These are phyloP conservation scores for Drosophila rubida DNA, from an alignment of 2,888 invertebrate genomes.

Conservation along the genomic window DNA sequence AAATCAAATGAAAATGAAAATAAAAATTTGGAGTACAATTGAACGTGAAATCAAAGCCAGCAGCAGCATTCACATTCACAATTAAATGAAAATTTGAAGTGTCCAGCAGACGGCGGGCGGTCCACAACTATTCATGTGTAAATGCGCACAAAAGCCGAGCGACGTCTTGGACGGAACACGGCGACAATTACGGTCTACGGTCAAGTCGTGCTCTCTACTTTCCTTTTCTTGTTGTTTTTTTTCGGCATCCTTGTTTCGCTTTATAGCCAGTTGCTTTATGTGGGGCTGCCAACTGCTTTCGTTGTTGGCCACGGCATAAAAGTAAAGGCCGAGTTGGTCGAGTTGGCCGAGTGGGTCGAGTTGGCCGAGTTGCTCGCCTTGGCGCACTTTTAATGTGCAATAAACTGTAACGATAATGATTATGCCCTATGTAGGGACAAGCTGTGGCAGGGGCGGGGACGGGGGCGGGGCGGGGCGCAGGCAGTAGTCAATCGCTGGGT, in stretches of 20 bases:
- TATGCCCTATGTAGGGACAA: slow-evolving; percentile 67
- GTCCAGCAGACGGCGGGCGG: slow-evolving; percentile 22
- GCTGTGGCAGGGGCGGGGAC: slow-evolving; percentile 5
- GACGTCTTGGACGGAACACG: slow-evolving; percentile 34
- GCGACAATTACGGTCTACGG: slow-evolving; percentile 73
- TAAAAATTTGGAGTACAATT: slow-evolving; percentile 70
- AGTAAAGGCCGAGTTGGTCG: slow-evolving; percentile 66
- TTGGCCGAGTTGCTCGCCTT: slow-evolving; percentile 28
- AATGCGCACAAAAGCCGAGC: slow-evolving; percentile 65
- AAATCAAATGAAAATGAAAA: slow-evolving; percentile 74
- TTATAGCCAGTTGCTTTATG: slow-evolving; percentile 80
- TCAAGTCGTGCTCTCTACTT: slow-evolving; percentile 30
- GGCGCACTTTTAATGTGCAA: slow-evolving; percentile 79
- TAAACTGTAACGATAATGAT: slow-evolving; percentile 80
- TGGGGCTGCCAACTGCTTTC: slow-evolving; percentile 74
- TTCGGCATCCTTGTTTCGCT: slow-evolving; percentile 57
- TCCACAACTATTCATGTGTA: slow-evolving; percentile 78
- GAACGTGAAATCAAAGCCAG: slow-evolving; percentile 66
- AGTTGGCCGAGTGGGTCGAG: slow-evolving; percentile 40
- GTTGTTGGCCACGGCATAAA: slow-evolving; percentile 58
- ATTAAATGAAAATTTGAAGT: slow-evolving; percentile 77
- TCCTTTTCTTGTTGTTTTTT: too few relatives aligned
- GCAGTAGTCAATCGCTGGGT: slow-evolving; percentile 76
- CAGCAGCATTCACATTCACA: slow-evolving; percentile 61
- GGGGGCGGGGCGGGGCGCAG: slow-evolving; percentile 28